Percentiles rank a stretch among this genome's conserved stretches.
phyloP scores from a whole-genome alignment of 2,113 vertebrate genomes.

The human (Homo sapiens) region GRCh38 chr5:170148001-170148500 shows the following conservation, averaged over 20 bases:
- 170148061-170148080: neutral
- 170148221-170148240: neutral
- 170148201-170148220: neutral
- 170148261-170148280: neutral
- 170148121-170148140: neutral
- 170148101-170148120: neutral
- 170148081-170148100: neutral
- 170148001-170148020: neutral
- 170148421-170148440: neutral
- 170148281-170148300: neutral
- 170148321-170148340: neutral
- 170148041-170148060: neutral
- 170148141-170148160: neutral
- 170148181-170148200: neutral
- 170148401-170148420: neutral
- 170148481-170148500: neutral
- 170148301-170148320: neutral
- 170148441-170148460: neutral
- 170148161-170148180: neutral
- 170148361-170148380: neutral
- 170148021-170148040: neutral
- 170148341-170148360: neutral
- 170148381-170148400: neutral
- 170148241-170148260: neutral
- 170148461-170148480: neutral